These are phyloP conservation scores for Alosa alosa DNA, from an alignment of 2,113 vertebrate species.

Conservation along the genomic window DNA sequence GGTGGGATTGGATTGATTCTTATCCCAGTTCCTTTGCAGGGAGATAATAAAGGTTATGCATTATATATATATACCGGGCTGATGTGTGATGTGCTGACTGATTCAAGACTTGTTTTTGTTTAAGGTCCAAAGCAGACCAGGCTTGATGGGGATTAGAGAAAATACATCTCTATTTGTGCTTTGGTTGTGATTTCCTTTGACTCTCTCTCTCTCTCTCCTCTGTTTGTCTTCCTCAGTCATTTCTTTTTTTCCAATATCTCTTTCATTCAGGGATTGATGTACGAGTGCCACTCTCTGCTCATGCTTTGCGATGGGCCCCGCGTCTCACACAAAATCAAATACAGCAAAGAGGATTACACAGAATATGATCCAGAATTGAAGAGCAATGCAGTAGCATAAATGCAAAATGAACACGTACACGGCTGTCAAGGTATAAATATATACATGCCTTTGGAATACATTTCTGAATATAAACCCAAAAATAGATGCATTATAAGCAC, in stretches of 20 bases:
- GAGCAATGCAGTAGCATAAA: not conserved
- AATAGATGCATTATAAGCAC: not conserved
- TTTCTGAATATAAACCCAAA: not conserved
- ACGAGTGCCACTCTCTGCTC: not conserved
- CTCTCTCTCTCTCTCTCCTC: not conserved
- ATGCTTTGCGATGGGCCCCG: not conserved
- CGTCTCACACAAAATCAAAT: not conserved
- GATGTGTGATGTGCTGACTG: constrained; percentile 6
- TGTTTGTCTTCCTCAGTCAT: not conserved
- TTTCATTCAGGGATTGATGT: constrained; percentile 3
- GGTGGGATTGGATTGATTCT: not conserved
- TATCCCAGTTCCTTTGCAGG: not conserved
- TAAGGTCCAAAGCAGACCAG: not conserved
- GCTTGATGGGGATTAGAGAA: not conserved
- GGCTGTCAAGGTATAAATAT: not conserved
- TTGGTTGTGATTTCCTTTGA: not conserved
- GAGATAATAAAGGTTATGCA: constrained; percentile 13
- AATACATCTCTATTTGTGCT: constrained; percentile 13
- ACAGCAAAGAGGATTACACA: constrained; percentile 11
- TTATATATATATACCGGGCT: not conserved
- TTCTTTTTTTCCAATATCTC: not conserved
- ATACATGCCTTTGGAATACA: not conserved
- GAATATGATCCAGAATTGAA: not conserved
- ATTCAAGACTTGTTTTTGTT: not conserved
- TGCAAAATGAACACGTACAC: not conserved